Base-by-base conservation (phyloP, 1,140 invertebrate species). In the Alviniconcha marisindica region DNA sequence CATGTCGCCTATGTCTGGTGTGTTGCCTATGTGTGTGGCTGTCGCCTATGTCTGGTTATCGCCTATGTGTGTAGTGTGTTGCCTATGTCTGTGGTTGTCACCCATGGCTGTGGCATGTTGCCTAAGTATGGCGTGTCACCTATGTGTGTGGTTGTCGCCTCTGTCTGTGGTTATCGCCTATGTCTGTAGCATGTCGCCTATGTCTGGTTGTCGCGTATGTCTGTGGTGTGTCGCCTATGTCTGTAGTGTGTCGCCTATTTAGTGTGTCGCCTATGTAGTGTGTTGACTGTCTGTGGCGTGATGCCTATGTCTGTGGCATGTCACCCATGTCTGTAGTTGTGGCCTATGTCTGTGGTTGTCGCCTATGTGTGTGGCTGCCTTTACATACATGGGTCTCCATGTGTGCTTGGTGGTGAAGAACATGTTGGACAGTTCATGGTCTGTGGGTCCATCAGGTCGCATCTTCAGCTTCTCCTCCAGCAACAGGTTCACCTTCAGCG, bases 371-470 rank as follows among this genome's bases (percentile, higher is more conserved):
- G 51, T 24, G 51, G n/a, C n/a, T n/a, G 31, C 66, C 4, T 28
- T 38, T 24, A 87, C 85, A 78, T 84, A 88, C 89, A 81, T 87
- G 77, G 88, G 88, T 77, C 83, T 85, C 88, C 88, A 91, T 38
- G 76, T 31, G 77, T 89, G 87, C 85, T 89, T 90, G 15, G 89
- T 87, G 54, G 87, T 88, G 79, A 84, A 87, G n/a, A 89, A 89
- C 60, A 91, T 86, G 44, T 88, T 85, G 28, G 85, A 48, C 2
- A 91, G 82, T 76, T 91, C 90, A 10, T 83, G 51, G 56, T 85
- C 84, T 74, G 83, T 90, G 28, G 90, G 90, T 21, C 90, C 90
- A 48, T 85, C 78, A 24, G 87, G 85, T 44, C 86, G 42, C 60
- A 85, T 83, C 51, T 85, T 85, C 28, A 85, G 77, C 66, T 88